Percentiles rank a stretch among this genome's conserved stretches.
Evolutionary conservation across 2,113 vertebrate genomes (phyloP).

Genomic region (Pluvianellus socialis): DNA sequence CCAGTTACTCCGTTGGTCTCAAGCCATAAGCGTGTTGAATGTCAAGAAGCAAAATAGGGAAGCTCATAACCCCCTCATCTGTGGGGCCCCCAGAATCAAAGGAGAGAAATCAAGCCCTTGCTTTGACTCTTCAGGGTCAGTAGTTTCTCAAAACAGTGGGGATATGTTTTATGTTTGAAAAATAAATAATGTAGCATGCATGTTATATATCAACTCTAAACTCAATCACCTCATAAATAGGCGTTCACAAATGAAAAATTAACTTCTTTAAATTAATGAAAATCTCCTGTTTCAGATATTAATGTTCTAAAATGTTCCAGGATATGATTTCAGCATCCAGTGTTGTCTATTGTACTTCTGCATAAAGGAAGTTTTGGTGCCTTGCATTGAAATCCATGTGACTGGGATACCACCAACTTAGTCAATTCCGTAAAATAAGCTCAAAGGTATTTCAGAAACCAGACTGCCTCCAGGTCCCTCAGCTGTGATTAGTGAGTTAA

Average conservation of each 20-base stretch:
- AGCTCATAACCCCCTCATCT: background rate
- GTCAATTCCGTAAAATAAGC: slow-evolving; percentile 35
- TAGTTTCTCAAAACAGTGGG: slow-evolving; percentile 7
- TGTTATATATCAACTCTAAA: background rate
- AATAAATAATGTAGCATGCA: background rate
- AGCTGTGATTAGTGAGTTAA: slow-evolving; percentile 53
- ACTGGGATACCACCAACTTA: slow-evolving; percentile 30
- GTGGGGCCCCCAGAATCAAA: background rate
- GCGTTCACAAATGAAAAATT: slow-evolving; percentile 25
- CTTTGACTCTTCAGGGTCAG: background rate
- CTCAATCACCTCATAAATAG: background rate
- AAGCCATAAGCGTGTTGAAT: background rate
- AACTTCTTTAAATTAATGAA: background rate
- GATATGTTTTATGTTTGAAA: slow-evolving; percentile 24
- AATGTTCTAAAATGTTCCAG: background rate
- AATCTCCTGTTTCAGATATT: background rate
- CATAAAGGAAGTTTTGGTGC: slow-evolving; percentile 15
- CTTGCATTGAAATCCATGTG: slow-evolving; percentile 23
- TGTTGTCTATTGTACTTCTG: background rate
- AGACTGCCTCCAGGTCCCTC: slow-evolving; percentile 21
- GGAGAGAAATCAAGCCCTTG: background rate
- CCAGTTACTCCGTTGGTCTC: background rate
- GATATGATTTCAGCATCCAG: background rate
- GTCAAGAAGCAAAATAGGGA: background rate
- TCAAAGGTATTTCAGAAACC: slow-evolving; percentile 31